These are phyloP conservation scores for Sturnus vulgaris DNA, from an alignment of 2,113 vertebrate genomes.

Conservation along the genomic window DNA sequence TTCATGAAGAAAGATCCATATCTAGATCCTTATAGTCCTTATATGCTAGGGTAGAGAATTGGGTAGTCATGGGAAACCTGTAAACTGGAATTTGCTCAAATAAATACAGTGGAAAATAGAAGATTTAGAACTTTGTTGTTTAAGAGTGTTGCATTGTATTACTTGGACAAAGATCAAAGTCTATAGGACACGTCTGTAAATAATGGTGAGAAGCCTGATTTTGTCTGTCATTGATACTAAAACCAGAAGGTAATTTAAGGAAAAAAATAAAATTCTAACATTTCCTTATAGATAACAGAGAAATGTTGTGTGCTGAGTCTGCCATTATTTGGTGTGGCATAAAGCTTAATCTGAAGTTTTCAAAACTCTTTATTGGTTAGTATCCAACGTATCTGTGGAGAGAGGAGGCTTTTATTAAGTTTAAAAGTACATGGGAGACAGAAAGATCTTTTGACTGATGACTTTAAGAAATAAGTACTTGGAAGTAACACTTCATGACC, in stretches of 20 bases:
- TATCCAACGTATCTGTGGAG: not conserved
- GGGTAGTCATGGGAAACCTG: not conserved
- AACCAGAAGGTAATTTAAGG: not conserved
- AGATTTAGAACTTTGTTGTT: not conserved
- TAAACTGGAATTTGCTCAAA: not conserved
- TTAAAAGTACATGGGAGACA: not conserved
- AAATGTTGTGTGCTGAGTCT: not conserved
- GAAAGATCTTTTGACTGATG: not conserved
- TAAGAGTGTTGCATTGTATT: not conserved
- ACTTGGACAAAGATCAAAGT: not conserved
- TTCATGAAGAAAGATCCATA: not conserved
- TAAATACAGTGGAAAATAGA: not conserved
- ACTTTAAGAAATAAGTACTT: not conserved
- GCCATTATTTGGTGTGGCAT: not conserved
- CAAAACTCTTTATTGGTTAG: not conserved
- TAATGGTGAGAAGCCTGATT: not conserved
- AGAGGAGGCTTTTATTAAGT: not conserved
- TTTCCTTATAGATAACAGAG: not conserved
- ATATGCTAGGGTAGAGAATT: not conserved
- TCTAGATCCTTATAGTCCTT: not conserved
- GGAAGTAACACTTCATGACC: not conserved
- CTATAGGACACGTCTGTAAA: rapidly evolving
- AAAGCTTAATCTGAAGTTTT: not conserved
- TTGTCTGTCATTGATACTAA: not conserved
- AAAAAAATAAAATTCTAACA: not conserved